Evolutionary conservation across 2,113 vertebrate species (phyloP).

Genomic region (Xenopus borealis): DNA sequence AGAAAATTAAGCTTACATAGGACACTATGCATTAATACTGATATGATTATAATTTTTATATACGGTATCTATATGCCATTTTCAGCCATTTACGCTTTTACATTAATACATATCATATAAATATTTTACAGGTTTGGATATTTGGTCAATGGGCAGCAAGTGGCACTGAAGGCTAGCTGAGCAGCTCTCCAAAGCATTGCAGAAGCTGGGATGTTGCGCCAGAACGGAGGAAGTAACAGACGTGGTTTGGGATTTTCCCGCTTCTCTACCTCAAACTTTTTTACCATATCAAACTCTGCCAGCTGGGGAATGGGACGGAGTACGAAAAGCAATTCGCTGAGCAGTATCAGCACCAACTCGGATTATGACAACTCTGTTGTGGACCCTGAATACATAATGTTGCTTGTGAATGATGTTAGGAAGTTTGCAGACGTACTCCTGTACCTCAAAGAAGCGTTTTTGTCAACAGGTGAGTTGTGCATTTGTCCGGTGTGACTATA

Average conservation of each 20-base stretch:
- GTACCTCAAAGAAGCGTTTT: conserved; percentile 87
- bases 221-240: conserved; percentile 79
- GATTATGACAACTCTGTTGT: conserved; percentile 70
- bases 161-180: conserved; percentile 53
- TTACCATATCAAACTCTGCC: conserved; percentile 65
- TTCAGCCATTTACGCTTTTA: too few species aligned
- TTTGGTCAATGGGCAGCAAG: conserved; percentile 53
- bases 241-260: conserved; percentile 71
- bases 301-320: conserved; percentile 77
- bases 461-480: conserved; percentile 76
- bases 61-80: too few species aligned
- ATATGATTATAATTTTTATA: too few species aligned
- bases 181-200: conserved; percentile 56
- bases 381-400: conserved; percentile 90
- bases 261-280: conserved; percentile 67
- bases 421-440: conserved; percentile 89
- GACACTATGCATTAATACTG: too few species aligned
- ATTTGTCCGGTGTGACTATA: conserved; percentile 24
- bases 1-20: too few species aligned
- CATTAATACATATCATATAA: too few species aligned
- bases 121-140: conserved; percentile 50
- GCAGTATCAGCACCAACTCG: conserved; percentile 68
- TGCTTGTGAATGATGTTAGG: conserved; percentile 88
- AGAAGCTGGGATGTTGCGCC: conserved; percentile 79
- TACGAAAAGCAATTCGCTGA: conserved; percentile 71